Base-by-base conservation (phyloP, 2,113 vertebrate species). In the Cottus gobio region DNA sequence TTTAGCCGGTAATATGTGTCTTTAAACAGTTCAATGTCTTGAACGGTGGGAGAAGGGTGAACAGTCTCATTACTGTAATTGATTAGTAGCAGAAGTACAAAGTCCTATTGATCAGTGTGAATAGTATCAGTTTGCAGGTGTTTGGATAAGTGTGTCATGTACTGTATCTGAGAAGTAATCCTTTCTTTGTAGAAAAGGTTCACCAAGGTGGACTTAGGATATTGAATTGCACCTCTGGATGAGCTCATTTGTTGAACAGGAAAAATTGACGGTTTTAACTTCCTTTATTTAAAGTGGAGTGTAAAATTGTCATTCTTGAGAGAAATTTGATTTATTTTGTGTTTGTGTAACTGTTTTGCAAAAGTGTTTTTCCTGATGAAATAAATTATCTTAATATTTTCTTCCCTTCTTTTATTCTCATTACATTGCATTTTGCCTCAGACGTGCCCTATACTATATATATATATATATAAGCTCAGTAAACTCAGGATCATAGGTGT, bases 21-120 rank as follows among this genome's bases (percentile, higher is more conserved):
- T 16, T 64, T 31, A 24, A 24, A 63, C 24, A 39, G 11, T 15
- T 24, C 36, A 39, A 15, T 24, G 10, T 63, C 12, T 24, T 64
- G 22, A 62, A 31, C 31, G 65, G n/a, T 39, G 34, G 73, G 2
- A 39, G 34, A 24, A 6, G 48, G 34, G 12, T n/a, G 48, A 20
- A 8, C 48, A 42, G n/a, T 54, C 39, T 69, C 50, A 24, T 75
- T 60, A 34, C 24, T 66, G 10, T 50, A 54, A 74, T 24, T 77
- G 39, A 79, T 85, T 30, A 46, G 56, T 39, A 64, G 62, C 48
- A 69, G 28, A 77, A 10, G 26, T 42, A 56, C 20, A 34, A 54
- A 78, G 28, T 75, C 37, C 2, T 67, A 77, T 75, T 79, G 79
- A 85, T 83, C 65, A 52, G 31, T 58, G 74, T 72, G 34, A 84